phyloP scores from a whole-genome alignment of 2,888 invertebrate genomes.

The Habrosyne pyritoides region DNA sequence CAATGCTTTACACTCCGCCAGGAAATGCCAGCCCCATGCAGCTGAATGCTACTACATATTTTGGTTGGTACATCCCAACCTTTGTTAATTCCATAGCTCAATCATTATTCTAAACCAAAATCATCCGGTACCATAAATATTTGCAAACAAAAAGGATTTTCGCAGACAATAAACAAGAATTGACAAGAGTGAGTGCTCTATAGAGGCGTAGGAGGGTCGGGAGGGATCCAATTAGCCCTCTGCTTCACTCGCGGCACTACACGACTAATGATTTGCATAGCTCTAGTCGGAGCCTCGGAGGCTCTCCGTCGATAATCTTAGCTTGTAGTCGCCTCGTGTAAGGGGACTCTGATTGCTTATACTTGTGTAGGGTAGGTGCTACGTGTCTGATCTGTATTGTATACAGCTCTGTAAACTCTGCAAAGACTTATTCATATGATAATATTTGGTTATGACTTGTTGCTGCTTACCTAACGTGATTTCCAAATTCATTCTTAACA shows the following conservation, averaged over 20 bases:
- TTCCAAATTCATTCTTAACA: not conserved
- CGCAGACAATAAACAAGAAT: constrained; percentile 21
- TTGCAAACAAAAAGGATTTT: constrained; percentile 16
- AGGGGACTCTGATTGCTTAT: constrained; percentile 1
- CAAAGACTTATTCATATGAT: not conserved
- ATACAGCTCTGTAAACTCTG: not conserved
- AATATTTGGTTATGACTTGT: not conserved
- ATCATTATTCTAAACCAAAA: constrained; percentile 22
- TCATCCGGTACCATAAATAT: constrained; percentile 15
- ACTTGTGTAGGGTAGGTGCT: not conserved
- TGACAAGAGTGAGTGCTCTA: constrained; percentile 17
- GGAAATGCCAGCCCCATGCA: constrained; percentile 36
- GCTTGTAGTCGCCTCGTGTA: constrained; percentile 2
- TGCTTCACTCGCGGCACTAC: constrained; percentile 28
- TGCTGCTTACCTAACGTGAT: not conserved
- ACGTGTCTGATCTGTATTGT: not conserved
- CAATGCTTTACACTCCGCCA: constrained; percentile 22
- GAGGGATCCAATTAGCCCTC: constrained; percentile 35
- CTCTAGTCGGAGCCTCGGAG: constrained; percentile 23
- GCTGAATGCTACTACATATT: constrained; percentile 25
- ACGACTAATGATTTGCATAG: constrained; percentile 52
- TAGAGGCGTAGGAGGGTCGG: constrained; percentile 15
- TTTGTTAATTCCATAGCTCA: constrained; percentile 28
- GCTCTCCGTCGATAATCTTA: not conserved
- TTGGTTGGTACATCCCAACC: constrained; percentile 25